phyloP scores from a whole-genome alignment of 2,113 vertebrate genomes.

The Chamaea fasciata region DNA sequence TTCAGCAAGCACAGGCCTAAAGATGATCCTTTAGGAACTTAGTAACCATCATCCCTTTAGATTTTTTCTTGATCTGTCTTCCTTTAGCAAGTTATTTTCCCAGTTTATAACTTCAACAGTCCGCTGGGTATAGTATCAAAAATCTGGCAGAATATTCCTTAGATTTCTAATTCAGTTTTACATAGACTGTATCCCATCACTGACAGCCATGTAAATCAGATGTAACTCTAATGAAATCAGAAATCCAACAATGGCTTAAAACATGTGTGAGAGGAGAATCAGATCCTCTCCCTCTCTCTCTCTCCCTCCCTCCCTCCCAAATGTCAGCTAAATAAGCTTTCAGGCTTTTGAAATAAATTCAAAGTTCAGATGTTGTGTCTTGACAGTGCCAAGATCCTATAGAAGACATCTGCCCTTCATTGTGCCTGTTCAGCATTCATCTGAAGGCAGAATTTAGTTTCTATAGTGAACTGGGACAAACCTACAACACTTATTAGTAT shows the following conservation, averaged over 20 bases:
- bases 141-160: conserved; percentile 28
- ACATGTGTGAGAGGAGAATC: conserved; percentile 20
- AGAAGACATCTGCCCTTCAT: conserved; percentile 49
- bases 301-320: background rate
- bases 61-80: background rate
- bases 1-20: background rate
- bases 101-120: background rate
- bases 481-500: conserved; percentile 21
- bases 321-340: conserved; percentile 35
- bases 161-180: conserved; percentile 36
- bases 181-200: conserved; percentile 4
- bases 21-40: background rate
- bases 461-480: background rate
- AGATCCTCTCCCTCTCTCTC: background rate
- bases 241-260: conserved; percentile 28
- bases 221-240: conserved; percentile 41
- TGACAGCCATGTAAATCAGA: conserved; percentile 29
- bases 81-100: conserved; percentile 17
- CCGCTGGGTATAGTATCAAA: conserved; percentile 3
- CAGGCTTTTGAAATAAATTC: conserved; percentile 46
- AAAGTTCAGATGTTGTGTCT: conserved; percentile 17
- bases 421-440: background rate
- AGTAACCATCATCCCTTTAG: background rate
- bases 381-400: conserved; percentile 48
- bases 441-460: conserved; percentile 12